Conservation (phyloP, 2,797 vertebrate species). For the Chrysocyon brachyurus region DNA sequence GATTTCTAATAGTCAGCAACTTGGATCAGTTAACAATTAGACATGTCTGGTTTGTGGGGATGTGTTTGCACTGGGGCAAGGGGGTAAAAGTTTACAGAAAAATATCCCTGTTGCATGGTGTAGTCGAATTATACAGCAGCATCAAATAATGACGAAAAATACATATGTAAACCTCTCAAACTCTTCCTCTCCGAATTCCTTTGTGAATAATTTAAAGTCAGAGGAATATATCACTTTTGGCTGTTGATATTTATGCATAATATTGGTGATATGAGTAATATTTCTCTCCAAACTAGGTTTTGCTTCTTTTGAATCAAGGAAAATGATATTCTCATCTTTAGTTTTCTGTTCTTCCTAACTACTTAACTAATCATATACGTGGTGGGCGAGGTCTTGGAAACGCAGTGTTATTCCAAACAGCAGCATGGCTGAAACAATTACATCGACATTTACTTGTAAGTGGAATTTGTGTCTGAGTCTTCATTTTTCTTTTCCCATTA, state of each 20-base stretch:
- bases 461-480: neutral
- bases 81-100: neutral
- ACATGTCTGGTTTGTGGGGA: constrained; percentile 47
- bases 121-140: neutral
- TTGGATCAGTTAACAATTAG: constrained; percentile 79
- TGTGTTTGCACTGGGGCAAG: neutral
- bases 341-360: neutral
- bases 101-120: neutral
- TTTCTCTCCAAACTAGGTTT: neutral
- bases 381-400: neutral
- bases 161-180: neutral
- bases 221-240: neutral
- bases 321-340: neutral
- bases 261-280: neutral
- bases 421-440: neutral
- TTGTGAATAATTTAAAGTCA: constrained; percentile 36
- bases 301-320: neutral
- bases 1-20: constrained; percentile 88
- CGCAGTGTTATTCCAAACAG: neutral
- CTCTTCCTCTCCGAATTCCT: neutral
- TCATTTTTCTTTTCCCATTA: neutral
- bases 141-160: constrained; percentile 9
- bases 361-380: neutral
- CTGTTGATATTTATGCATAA: neutral
- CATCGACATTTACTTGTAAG: neutral